These are phyloP conservation scores for Hydrolagus colliei DNA, from an alignment of 2,797 vertebrate species.

Conservation along the genomic window DNA sequence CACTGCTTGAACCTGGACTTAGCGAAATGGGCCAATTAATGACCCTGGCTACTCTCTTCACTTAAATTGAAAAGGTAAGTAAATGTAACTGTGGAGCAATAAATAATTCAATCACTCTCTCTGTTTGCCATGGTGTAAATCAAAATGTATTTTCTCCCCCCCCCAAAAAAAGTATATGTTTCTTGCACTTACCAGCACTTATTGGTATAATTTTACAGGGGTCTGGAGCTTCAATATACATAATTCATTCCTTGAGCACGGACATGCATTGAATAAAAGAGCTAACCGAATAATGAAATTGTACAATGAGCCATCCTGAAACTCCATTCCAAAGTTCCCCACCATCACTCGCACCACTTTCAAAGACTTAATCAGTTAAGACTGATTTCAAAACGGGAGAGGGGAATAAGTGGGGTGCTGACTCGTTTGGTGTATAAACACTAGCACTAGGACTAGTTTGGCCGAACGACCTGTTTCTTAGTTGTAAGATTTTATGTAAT, in stretches of 20 bases:
- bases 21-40: too few relatives aligned
- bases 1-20: too few relatives aligned
- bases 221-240: not conserved
- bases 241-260: slow-evolving; percentile 1
- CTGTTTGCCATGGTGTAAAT: slow-evolving; percentile 1
- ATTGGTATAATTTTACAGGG: not conserved
- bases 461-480: too few relatives aligned
- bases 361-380: too few relatives aligned
- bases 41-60: not conserved
- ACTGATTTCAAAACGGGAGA: too few relatives aligned
- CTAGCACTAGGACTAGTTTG: too few relatives aligned
- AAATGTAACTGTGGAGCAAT: not conserved
- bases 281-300: not conserved
- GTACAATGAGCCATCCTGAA: not conserved
- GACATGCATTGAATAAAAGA: not conserved
- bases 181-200: slow-evolving; percentile 11
- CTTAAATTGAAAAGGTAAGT: slow-evolving; percentile 17
- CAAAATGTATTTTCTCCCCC: slow-evolving; percentile 15
- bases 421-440: too few relatives aligned
- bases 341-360: too few relatives aligned
- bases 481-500: too few relatives aligned
- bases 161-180: not conserved
- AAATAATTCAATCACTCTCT: slow-evolving; percentile 21
- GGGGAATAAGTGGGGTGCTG: too few relatives aligned
- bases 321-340: too few relatives aligned